These are phyloP conservation scores for Dysdera silvatica DNA, from an alignment of 1,140 invertebrate species.

Conservation along the genomic window DNA sequence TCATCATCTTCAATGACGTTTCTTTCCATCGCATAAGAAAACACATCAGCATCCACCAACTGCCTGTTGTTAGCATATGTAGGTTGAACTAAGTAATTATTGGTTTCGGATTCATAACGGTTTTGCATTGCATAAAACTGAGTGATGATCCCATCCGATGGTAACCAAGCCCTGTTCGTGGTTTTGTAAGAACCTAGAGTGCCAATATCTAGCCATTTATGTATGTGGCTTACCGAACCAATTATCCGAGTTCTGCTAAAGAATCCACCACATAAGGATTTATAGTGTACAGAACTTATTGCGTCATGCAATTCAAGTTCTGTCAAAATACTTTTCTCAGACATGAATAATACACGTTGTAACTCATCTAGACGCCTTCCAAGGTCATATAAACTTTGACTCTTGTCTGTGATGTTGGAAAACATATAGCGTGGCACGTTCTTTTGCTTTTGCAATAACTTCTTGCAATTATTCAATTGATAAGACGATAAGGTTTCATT, in stretches of 20 bases:
- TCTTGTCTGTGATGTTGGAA: too few relatives aligned
- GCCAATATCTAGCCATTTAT: too few relatives aligned
- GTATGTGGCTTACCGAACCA: too few relatives aligned
- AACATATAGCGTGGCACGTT: background rate
- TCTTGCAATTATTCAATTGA: conserved; percentile 9
- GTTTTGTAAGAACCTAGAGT: background rate
- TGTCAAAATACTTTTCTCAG: too few relatives aligned
- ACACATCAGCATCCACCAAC: background rate
- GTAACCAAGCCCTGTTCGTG: background rate
- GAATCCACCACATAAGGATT: too few relatives aligned
- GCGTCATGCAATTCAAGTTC: too few relatives aligned
- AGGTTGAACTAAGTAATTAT: background rate
- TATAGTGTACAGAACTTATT: too few relatives aligned
- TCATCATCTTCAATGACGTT: background rate
- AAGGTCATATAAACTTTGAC: too few relatives aligned
- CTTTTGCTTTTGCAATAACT: background rate
- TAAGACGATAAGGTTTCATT: conserved; percentile 26
- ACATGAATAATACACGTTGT: too few relatives aligned
- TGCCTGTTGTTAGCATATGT: background rate
- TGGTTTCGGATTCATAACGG: background rate
- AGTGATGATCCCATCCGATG: background rate
- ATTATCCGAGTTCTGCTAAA: too few relatives aligned
- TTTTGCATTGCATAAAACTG: background rate
- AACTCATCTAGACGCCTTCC: too few relatives aligned
- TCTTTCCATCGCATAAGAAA: background rate